Evolutionary conservation across 92 coral and sea anemone species (phyloP).

Genomic region (Bergia sp.): DNA sequence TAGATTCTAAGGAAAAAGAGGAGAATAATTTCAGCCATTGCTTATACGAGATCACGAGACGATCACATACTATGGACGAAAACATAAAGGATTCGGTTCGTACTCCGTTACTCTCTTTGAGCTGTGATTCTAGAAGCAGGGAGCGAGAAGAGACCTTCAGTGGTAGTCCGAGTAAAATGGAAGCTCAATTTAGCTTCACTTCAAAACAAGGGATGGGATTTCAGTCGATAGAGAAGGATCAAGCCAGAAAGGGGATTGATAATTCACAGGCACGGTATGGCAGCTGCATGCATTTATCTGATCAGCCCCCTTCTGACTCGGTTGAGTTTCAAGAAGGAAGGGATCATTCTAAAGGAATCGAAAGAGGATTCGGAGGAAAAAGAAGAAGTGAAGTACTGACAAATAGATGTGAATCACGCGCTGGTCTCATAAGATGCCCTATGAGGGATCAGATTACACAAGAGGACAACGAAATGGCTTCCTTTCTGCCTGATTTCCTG

Average conservation of each 20-base stretch:
- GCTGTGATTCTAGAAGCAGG: neutral
- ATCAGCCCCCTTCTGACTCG: neutral
- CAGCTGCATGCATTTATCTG: too few species aligned
- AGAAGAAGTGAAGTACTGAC: neutral
- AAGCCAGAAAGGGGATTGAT: neutral
- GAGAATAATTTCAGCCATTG: too few species aligned
- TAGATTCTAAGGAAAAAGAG: too few species aligned
- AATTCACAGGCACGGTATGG: neutral
- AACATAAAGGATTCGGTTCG: neutral
- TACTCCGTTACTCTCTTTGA: neutral
- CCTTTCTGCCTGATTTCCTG: constrained; percentile 11
- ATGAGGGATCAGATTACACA: constrained; percentile 27
- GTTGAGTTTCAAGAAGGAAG: neutral
- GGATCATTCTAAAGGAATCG: neutral
- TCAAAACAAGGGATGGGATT: neutral
- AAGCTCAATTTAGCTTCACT: neutral
- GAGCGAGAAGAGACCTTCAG: neutral
- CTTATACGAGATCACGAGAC: too few species aligned
- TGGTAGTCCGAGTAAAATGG: neutral
- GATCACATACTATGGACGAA: neutral
- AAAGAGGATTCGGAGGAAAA: neutral
- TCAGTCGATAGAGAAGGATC: neutral
- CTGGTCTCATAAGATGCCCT: constrained; percentile 12
- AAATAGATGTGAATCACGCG: neutral
- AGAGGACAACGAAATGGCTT: constrained; percentile 13